phyloP scores from a whole-genome alignment of 2,888 invertebrate species.

The Penaeus monodon region DNA sequence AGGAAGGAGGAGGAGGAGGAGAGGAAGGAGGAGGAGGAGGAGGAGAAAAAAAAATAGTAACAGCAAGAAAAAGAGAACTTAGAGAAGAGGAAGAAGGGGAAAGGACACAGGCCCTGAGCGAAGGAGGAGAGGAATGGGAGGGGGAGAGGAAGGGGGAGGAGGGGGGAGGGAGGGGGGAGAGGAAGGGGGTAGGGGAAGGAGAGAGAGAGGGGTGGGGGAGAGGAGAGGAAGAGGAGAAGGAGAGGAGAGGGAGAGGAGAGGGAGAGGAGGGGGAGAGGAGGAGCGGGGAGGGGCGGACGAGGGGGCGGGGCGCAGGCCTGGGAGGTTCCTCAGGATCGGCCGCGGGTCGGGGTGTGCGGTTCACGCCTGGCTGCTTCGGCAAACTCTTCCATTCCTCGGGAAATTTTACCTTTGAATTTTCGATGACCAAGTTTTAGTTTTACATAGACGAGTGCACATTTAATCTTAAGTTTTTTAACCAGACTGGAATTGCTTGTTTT shows the following conservation, averaged over 20 bases:
- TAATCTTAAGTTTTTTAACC: slow-evolving; percentile 60
- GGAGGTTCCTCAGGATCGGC: not conserved
- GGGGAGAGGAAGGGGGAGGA: not conserved
- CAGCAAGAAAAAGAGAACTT: too few relatives aligned
- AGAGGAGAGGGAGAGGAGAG: too few relatives aligned
- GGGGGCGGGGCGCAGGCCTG: not conserved
- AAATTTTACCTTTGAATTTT: slow-evolving; percentile 60
- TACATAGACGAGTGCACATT: slow-evolving; percentile 62
- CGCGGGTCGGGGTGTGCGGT: not conserved
- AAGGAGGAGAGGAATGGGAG: not conserved
- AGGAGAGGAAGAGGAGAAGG: not conserved
- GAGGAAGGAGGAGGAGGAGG: too few relatives aligned
- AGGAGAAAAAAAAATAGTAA: too few relatives aligned
- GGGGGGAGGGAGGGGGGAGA: not conserved
- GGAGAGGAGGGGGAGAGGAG: not conserved
- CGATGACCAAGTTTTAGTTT: slow-evolving; percentile 61
- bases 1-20: too few relatives aligned
- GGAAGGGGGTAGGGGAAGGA: too few relatives aligned
- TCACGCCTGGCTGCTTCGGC: slow-evolving; percentile 40
- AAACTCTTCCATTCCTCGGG: slow-evolving; percentile 42
- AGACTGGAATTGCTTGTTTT: slow-evolving; percentile 55
- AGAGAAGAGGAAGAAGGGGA: too few relatives aligned
- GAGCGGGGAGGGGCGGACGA: not conserved
- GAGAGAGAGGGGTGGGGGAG: not conserved
- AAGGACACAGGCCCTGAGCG: not conserved